Base-by-base conservation (phyloP, 2,797 vertebrate genomes). In the Propithecus perrieri region DNA sequence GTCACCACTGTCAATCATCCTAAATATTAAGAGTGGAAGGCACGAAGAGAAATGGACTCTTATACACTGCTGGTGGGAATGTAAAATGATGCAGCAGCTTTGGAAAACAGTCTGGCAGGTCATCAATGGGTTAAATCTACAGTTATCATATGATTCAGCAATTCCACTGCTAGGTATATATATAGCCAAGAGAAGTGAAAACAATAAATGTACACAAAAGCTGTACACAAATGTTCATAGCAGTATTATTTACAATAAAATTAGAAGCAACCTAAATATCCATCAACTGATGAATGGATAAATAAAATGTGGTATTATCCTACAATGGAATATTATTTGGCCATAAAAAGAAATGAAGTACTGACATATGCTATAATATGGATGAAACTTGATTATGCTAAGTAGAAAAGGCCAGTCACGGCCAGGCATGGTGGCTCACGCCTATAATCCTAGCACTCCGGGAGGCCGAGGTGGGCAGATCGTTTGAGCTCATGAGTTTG, bases 221-320 rank as follows among this genome's bases (percentile, higher is more conserved):
- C 75, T 90, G 61, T 57, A 67, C 61, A 88, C 26, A 11, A 83
- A 76, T 94, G 53, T 92, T 93, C 46, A 78, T 1, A 88, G 9
- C 53, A 43, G 41, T 41, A 55, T 89, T 85, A 83, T 76, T 96
- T 65, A 61, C 53, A 84, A 92, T 17, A 78, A 92, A 92, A 74
- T 14, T 53, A 14, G 14, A 69, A 88, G 55, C 12, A 69, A 91
- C 33, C 74, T 78, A 95, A 85, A 76, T 72, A 28, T 71, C 15
- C 9, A 74, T 46, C 57, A 85, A 20, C 24, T 38, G 20, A 78
- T 33, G 13, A 55, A 22, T 69, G 72, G 41, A 35, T 80, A 75
- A 75, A 80, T 50, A 88, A 90, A 94, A 90, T 63, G 61, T 61
- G 38, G 20, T 61, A 46, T 96, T 96, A 91, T 55, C 69, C 46